A percentile compares a stretch with the other conserved stretches of the same genome.
These are phyloP conservation scores for Habroteleia sp. DNA, from an alignment of 2,888 invertebrate species.

Conservation along the genomic window DNA sequence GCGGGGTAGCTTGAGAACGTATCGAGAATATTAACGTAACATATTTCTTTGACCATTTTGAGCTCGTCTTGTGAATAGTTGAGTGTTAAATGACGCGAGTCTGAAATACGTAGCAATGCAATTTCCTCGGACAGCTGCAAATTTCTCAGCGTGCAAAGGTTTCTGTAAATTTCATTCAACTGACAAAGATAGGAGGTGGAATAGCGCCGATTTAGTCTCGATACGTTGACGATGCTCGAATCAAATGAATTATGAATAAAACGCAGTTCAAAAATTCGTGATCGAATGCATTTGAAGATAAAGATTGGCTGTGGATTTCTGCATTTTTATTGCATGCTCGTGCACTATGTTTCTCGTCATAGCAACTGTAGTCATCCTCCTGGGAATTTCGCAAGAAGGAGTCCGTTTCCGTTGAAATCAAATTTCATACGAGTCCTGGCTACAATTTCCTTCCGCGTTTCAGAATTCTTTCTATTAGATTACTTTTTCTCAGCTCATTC, in stretches of 20 bases:
- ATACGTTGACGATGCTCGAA: conserved; percentile 48
- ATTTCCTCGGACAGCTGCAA: conserved; percentile 55
- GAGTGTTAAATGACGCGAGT: conserved; percentile 56
- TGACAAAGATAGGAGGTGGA: conserved; percentile 53
- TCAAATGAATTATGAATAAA: conserved; percentile 66
- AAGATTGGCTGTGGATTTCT: conserved; percentile 43
- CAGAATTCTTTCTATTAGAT: conserved; percentile 21
- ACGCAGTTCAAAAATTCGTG: conserved; percentile 57
- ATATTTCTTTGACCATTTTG: conserved; percentile 53
- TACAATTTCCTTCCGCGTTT: conserved; percentile 32
- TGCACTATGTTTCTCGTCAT: conserved; percentile 39
- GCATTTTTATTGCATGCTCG: conserved; percentile 41
- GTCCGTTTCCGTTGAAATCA: conserved; percentile 45
- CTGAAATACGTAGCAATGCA: conserved; percentile 49
- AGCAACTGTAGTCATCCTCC: conserved; percentile 39
- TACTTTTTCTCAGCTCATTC: conserved; percentile 28
- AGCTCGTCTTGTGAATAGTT: conserved; percentile 37
- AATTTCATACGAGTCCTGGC: conserved; percentile 43
- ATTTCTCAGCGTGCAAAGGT: conserved; percentile 56
- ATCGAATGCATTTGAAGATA: conserved; percentile 53
- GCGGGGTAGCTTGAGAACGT: conserved; percentile 10
- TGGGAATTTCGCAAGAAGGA: conserved; percentile 32
- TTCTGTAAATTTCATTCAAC: conserved; percentile 51
- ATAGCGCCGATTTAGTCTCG: conserved; percentile 45
- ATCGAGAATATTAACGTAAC: conserved; percentile 44